Percentiles rank a stretch among this genome's conserved stretches.
Conservation (phyloP, 2,888 invertebrate species). For the Drosophila birchii region DNA sequence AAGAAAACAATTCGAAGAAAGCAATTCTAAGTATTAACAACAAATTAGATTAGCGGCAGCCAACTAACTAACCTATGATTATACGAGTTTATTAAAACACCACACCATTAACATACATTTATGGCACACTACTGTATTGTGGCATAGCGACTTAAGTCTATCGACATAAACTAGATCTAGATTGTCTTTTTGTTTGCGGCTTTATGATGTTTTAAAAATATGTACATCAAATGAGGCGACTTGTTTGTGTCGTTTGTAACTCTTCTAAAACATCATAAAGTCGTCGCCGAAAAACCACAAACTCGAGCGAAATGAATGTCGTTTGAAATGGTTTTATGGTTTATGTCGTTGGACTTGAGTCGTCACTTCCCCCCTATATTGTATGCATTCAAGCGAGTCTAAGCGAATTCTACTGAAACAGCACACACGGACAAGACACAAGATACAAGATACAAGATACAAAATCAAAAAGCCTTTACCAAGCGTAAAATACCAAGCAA, state of each 20-base stretch:
- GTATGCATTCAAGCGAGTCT: conserved; percentile 34
- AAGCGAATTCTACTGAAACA: conserved; percentile 40
- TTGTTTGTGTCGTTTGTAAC: background rate
- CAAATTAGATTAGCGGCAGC: conserved; percentile 64
- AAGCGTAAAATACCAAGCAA: conserved; percentile 72
- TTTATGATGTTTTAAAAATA: background rate
- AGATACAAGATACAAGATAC: conserved; percentile 62
- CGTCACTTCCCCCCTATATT: background rate
- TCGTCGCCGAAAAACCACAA: background rate
- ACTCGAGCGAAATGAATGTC: background rate
- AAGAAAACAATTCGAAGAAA: conserved; percentile 66
- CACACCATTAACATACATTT: conserved; percentile 10
- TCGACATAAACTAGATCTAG: background rate
- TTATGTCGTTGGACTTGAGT: background rate
- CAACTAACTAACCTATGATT: conserved; percentile 55
- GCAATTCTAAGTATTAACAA: conserved; percentile 79
- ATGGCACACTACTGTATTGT: conserved; percentile 22
- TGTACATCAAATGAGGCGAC: background rate
- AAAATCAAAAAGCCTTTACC: conserved; percentile 71
- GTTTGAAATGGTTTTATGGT: background rate
- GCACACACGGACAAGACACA: conserved; percentile 36
- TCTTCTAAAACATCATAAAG: background rate
- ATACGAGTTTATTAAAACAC: conserved; percentile 29
- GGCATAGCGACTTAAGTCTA: background rate
- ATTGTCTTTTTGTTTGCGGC: background rate